Percentiles rank a stretch among this genome's conserved stretches.
Conservation (phyloP, 2,113 vertebrate genomes). For the Cephalopterus ornatus region DNA sequence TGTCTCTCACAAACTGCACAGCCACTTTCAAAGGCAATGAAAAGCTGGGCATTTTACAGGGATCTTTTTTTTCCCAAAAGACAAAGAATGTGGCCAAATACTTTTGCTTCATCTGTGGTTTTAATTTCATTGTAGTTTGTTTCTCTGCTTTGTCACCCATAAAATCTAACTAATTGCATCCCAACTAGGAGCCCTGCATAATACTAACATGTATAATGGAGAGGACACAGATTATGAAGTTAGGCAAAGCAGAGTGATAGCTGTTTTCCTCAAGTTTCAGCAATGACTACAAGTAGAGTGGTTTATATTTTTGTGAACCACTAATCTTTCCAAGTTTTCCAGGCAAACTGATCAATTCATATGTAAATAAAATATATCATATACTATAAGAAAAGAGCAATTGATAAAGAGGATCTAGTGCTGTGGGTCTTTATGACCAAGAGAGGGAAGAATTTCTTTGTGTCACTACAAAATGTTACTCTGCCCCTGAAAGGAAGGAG, state of each 20-base stretch:
- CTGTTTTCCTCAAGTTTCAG: constrained; percentile 23
- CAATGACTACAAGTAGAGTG: background rate
- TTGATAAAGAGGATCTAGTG: constrained; percentile 63
- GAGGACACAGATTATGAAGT: background rate
- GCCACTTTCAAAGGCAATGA: background rate
- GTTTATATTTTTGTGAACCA: constrained; percentile 12
- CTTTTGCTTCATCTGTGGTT: background rate
- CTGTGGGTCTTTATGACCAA: constrained; percentile 66
- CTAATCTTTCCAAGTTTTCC: background rate
- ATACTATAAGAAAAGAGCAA: constrained; percentile 74
- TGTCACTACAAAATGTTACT: constrained; percentile 73
- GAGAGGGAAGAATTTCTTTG: constrained; percentile 74
- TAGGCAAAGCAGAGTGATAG: background rate
- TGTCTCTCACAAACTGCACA: background rate
- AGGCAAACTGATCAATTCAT: constrained; percentile 52
- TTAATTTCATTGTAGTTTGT: background rate
- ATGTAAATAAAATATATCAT: constrained; percentile 72
- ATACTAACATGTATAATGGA: background rate
- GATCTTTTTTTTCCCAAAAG: background rate
- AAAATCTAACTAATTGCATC: background rate
- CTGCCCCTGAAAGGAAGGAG: constrained; percentile 69
- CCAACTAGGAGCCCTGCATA: background rate
- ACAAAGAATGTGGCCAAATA: background rate
- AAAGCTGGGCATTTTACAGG: background rate
- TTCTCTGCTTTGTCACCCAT: background rate